phyloP scores from a whole-genome alignment of 2,888 invertebrate genomes.

The Omphaloscelis lunosa region DNA sequence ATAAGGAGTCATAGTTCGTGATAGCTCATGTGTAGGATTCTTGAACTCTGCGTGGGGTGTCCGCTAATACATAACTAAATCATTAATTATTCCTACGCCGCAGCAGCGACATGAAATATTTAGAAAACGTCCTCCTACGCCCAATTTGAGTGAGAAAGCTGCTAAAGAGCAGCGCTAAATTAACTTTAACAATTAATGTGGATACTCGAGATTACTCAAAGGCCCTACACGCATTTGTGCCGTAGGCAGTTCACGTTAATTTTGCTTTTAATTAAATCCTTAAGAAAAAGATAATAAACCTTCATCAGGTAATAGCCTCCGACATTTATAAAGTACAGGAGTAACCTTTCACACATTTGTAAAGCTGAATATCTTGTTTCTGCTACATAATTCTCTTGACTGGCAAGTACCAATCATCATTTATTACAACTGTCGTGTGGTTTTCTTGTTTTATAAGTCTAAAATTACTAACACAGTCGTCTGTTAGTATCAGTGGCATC shows the following conservation, averaged over 20 bases:
- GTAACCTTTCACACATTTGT: constrained; percentile 57
- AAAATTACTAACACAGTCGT: constrained; percentile 61
- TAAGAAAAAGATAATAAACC: constrained; percentile 21
- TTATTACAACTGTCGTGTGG: constrained; percentile 60
- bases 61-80: constrained; percentile 75
- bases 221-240: constrained; percentile 39
- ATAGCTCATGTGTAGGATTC: constrained; percentile 54
- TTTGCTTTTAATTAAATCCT: constrained; percentile 56
- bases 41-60: constrained; percentile 55
- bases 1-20: constrained; percentile 18
- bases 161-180: constrained; percentile 70
- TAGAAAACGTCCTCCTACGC: constrained; percentile 80
- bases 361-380: constrained; percentile 56
- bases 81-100: constrained; percentile 78
- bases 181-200: constrained; percentile 73
- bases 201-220: constrained; percentile 64
- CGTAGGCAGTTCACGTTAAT: constrained; percentile 38
- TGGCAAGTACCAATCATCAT: constrained; percentile 64
- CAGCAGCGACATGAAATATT: constrained; percentile 77
- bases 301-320: constrained; percentile 28
- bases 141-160: constrained; percentile 77
- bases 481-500: constrained; percentile 60
- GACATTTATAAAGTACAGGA: constrained; percentile 44
- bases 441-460: constrained; percentile 59
- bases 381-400: constrained; percentile 50